A percentile compares a stretch with the other conserved stretches of the same genome.
phyloP scores from a whole-genome alignment of 2,797 vertebrate genomes.

The Melanotaenia pygmaea region DNA sequence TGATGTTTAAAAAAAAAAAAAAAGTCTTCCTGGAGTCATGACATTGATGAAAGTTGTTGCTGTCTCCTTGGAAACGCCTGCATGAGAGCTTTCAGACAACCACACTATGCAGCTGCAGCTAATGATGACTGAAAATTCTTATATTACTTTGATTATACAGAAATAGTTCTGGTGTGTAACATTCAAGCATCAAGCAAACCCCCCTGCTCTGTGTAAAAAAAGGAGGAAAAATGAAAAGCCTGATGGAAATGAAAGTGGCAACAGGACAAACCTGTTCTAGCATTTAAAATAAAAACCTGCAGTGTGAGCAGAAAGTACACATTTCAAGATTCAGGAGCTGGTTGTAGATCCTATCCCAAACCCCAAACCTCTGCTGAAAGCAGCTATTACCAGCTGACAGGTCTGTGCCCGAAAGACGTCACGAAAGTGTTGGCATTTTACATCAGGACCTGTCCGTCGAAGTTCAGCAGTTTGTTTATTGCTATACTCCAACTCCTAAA shows the following conservation, averaged over 20 bases:
- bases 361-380: neutral
- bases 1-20: neutral
- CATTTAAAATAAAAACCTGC: too few relatives aligned
- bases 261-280: too few relatives aligned
- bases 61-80: neutral
- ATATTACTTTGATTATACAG: too few relatives aligned
- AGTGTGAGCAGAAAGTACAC: neutral
- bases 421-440: neutral
- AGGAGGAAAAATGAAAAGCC: too few relatives aligned
- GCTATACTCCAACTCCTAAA: neutral
- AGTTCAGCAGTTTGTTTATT: neutral
- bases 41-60: neutral
- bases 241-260: too few relatives aligned
- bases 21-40: neutral
- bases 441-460: neutral
- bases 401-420: neutral
- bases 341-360: neutral
- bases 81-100: neutral
- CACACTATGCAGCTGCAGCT: neutral
- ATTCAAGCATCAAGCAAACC: too few relatives aligned
- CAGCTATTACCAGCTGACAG: too few relatives aligned
- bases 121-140: neutral
- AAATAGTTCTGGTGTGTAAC: too few relatives aligned
- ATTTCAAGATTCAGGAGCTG: neutral
- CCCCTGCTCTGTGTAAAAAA: too few relatives aligned